phyloP scores from a whole-genome alignment of 2,888 invertebrate genomes.

The Drosophila neonasuta region DNA sequence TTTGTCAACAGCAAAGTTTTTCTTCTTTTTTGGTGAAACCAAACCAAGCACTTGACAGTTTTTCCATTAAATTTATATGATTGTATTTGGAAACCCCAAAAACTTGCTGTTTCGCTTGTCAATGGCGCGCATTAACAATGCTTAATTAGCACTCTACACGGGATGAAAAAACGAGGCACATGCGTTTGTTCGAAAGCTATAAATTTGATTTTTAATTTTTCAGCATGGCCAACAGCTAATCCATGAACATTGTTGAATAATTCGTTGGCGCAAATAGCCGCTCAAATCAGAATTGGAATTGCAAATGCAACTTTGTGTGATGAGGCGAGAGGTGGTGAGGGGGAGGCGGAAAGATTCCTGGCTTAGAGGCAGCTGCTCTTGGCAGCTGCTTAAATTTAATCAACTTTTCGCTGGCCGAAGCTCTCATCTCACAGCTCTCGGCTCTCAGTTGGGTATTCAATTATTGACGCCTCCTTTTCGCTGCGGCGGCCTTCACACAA shows the following conservation, averaged over 20 bases:
- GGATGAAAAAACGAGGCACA: background rate
- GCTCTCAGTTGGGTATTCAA: constrained; percentile 61
- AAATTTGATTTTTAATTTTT: background rate
- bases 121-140: constrained; percentile 58
- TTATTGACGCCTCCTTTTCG: constrained; percentile 63
- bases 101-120: constrained; percentile 57
- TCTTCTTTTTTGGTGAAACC: constrained; percentile 33
- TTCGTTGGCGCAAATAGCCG: constrained; percentile 53
- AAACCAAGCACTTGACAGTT: constrained; percentile 52
- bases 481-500: constrained; percentile 52
- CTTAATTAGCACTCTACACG: constrained; percentile 50
- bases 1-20: constrained; percentile 48
- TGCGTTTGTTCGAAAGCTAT: background rate
- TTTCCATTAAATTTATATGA: constrained; percentile 62
- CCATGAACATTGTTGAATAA: constrained; percentile 47
- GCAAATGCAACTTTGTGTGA: constrained; percentile 42
- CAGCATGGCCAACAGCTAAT: background rate
- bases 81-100: constrained; percentile 52
- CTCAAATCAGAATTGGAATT: constrained; percentile 56
- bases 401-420: constrained; percentile 48
- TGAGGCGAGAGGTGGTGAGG: background rate
- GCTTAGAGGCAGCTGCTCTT: constrained; percentile 13
- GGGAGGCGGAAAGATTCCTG: too few species aligned
- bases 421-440: constrained; percentile 15
- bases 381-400: constrained; percentile 65